These are phyloP conservation scores for Temnothorax curvispinosus DNA, from an alignment of 1,140 invertebrate genomes.

Conservation along the genomic window DNA sequence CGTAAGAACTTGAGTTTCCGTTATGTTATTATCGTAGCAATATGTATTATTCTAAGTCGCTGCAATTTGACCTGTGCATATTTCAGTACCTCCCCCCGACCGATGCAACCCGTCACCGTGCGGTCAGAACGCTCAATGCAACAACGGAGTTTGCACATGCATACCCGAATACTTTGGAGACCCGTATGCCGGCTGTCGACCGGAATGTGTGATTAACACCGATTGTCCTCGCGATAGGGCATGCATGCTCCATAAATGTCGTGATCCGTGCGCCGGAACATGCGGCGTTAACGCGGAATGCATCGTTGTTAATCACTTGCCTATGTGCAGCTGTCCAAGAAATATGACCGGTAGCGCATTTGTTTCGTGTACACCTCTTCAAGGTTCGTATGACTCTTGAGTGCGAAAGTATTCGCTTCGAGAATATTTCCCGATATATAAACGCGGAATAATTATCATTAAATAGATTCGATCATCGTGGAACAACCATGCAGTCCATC, in stretches of 20 bases:
- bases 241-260: constrained; percentile 90
- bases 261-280: constrained; percentile 89
- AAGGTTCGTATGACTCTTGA: constrained; percentile 75
- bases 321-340: constrained; percentile 90
- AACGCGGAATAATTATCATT: not conserved
- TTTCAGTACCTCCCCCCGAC: constrained; percentile 80
- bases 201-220: constrained; percentile 90
- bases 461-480: constrained; percentile 67
- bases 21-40: not conserved
- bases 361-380: constrained; percentile 85
- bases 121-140: constrained; percentile 88
- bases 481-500: constrained; percentile 88
- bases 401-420: not conserved
- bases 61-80: not conserved
- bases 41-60: not conserved
- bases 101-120: constrained; percentile 89
- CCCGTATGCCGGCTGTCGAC: constrained; percentile 88
- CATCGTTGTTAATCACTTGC: constrained; percentile 90
- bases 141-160: constrained; percentile 88
- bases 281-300: constrained; percentile 91
- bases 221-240: constrained; percentile 91
- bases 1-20: constrained; percentile 32
- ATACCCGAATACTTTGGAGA: constrained; percentile 89
- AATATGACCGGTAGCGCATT: constrained; percentile 91
- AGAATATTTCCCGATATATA: not conserved